These are phyloP conservation scores for Muricea muricata DNA, from an alignment of 92 coral and sea anemone species.

Conservation along the genomic window DNA sequence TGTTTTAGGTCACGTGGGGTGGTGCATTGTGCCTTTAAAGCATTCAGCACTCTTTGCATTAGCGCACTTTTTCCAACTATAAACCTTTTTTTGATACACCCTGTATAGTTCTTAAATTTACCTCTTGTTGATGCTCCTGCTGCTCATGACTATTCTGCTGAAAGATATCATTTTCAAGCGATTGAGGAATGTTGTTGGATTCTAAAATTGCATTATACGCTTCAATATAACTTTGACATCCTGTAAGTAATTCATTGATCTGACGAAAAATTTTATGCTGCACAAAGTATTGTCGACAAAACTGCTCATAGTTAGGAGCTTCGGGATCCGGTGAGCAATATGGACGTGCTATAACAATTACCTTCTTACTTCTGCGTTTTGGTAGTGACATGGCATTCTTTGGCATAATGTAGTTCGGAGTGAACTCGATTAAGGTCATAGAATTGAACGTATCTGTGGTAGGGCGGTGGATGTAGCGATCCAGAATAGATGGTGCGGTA, in stretches of 20 bases:
- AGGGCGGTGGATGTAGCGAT: constrained; percentile 18
- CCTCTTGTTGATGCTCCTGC: not conserved
- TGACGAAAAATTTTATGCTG: constrained; percentile 24
- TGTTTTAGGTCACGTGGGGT: too few relatives aligned
- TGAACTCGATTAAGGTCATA: constrained; percentile 18
- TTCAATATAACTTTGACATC: constrained; percentile 15
- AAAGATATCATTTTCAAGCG: constrained; percentile 29
- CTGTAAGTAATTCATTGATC: constrained; percentile 1
- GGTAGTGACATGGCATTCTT: not conserved
- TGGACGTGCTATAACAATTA: constrained; percentile 18
- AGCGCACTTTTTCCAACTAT: too few relatives aligned
- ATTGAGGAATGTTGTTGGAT: constrained; percentile 14
- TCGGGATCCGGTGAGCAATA: constrained; percentile 30
- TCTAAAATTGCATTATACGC: not conserved
- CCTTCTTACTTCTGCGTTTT: constrained; percentile 31
- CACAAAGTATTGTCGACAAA: constrained; percentile 11
- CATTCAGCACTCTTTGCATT: too few relatives aligned
- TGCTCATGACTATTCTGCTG: constrained; percentile 11
- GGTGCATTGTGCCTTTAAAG: too few relatives aligned
- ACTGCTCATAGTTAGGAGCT: constrained; percentile 24
- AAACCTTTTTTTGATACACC: too few relatives aligned
- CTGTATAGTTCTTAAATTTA: too few relatives aligned
- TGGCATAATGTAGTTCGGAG: not conserved
- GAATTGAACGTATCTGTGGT: constrained; percentile 15
- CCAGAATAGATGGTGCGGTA: constrained; percentile 24